phyloP scores from a whole-genome alignment of 2,797 vertebrate genomes.

The Saxicola maurus region DNA sequence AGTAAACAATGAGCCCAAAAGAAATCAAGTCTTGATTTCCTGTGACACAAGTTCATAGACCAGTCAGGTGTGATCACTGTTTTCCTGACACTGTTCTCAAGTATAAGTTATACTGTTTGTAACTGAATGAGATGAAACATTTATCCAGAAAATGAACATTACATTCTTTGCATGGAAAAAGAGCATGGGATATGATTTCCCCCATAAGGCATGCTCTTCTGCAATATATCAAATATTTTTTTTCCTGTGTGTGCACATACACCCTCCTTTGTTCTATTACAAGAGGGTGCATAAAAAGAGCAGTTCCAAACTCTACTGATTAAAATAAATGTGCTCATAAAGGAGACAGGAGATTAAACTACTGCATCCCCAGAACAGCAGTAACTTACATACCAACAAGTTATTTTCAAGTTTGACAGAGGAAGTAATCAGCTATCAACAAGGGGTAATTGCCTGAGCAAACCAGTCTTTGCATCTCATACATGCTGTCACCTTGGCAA shows the following conservation, averaged over 20 bases:
- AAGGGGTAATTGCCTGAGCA: conserved; percentile 76
- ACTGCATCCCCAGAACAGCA: conserved; percentile 64
- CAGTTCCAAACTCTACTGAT: conserved; percentile 68
- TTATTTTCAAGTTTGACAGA: conserved; percentile 75
- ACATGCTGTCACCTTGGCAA: conserved; percentile 67
- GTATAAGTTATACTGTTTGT: conserved; percentile 32
- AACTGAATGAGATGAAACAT: conserved; percentile 40
- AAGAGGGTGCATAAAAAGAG: conserved; percentile 51
- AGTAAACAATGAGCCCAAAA: neutral
- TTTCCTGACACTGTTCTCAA: neutral
- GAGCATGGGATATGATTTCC: conserved; percentile 58
- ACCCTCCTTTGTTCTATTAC: conserved; percentile 55
- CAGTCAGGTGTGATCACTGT: neutral
- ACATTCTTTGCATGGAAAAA: conserved; percentile 53
- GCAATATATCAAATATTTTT: conserved; percentile 54
- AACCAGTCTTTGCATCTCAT: conserved; percentile 72
- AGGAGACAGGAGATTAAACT: conserved; percentile 70
- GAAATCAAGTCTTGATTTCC: neutral
- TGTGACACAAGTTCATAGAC: neutral
- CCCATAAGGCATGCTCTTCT: conserved; percentile 46
- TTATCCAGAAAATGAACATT: conserved; percentile 55
- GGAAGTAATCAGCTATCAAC: conserved; percentile 76
- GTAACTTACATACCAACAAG: conserved; percentile 73
- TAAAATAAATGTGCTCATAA: conserved; percentile 73
- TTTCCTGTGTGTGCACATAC: conserved; percentile 45